These are phyloP conservation scores for Sturnira hondurensis DNA, from an alignment of 2,113 vertebrate genomes.

Conservation along the genomic window DNA sequence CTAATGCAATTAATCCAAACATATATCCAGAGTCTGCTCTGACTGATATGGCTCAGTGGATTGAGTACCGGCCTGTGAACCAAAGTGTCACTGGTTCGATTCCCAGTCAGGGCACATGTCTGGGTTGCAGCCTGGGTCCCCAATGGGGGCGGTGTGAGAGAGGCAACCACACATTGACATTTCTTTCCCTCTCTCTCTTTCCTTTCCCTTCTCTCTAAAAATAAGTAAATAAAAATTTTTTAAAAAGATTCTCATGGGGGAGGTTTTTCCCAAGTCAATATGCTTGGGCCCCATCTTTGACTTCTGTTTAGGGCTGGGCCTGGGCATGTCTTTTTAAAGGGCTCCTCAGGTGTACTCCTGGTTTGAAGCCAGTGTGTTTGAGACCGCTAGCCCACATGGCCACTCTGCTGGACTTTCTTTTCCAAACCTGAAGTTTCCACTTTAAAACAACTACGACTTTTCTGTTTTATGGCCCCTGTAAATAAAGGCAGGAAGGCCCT, in stretches of 20 bases:
- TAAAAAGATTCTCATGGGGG: not conserved
- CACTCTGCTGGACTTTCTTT: not conserved
- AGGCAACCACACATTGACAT: too few relatives aligned
- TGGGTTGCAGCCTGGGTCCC: too few relatives aligned
- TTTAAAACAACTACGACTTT: not conserved
- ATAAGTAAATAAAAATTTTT: too few relatives aligned
- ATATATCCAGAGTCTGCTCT: not conserved
- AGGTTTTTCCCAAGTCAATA: not conserved
- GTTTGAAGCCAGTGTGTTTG: not conserved
- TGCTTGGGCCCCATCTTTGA: not conserved
- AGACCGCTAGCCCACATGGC: not conserved
- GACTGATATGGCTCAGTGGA: too few relatives aligned
- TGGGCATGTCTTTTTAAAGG: not conserved
- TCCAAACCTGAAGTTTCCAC: not conserved
- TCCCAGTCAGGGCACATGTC: too few relatives aligned
- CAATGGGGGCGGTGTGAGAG: too few relatives aligned
- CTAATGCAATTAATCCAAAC: not conserved
- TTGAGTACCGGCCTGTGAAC: too few relatives aligned
- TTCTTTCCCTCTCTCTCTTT: too few relatives aligned
- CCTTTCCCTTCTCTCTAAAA: too few relatives aligned
- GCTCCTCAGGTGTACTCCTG: not conserved
- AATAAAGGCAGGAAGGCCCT: not conserved
- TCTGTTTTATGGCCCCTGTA: not conserved
- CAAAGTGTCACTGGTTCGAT: too few relatives aligned
- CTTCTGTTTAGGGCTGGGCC: not conserved